Base-by-base conservation (phyloP, 2,888 invertebrate species). In the Heliconius ethilla region DNA sequence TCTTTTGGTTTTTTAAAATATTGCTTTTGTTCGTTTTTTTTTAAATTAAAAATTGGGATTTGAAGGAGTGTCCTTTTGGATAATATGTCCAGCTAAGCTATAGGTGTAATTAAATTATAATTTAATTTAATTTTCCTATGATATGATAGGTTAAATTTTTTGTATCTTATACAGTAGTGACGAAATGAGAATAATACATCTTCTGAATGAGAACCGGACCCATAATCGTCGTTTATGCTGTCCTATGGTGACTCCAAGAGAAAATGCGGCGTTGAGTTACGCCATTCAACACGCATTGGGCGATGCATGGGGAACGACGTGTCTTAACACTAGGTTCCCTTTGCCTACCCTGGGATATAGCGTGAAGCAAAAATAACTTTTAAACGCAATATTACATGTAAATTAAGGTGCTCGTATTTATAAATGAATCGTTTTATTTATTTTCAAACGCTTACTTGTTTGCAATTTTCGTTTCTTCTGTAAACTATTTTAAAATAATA, bases 301-400 rank as follows among this genome's bases (percentile, higher is more conserved):
- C 18, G 51, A 51, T 51, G 18, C 18, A 51, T 18, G 51, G 0
- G 11, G 40, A 40, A 0, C 11, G 0, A 40, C 40, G 40, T 40
- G 0, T 40, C 40, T 40, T 40, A 40, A 11, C 18, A 51, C 51
- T 59, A 59, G 59, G 59, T 59, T 4, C 3, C 4, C 0, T 59
- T 3, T 59, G 59, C n/a, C 0, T 11, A 1, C 11, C 11, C 11
- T 9, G n/a, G 62, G 13, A 62, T 62, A 15, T 0, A 25, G 33
- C 9, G 29, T 45, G 9, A 13, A 33, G 3, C 13, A 10, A 11
- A 29, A 3, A 29, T 51, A 55, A 81, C 29, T 83, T 83, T 25
- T 82, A 55, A 18, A 7, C 70, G 45, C 77, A 78, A 83, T 75
- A 40, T 78, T 85, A 85, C 84, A 84, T 85, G 85, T 78, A 85